A percentile compares a stretch with the other conserved stretches of the same genome.
These are phyloP conservation scores for Actenoides hombroni DNA, from an alignment of 2,113 vertebrate species.

Conservation along the genomic window DNA sequence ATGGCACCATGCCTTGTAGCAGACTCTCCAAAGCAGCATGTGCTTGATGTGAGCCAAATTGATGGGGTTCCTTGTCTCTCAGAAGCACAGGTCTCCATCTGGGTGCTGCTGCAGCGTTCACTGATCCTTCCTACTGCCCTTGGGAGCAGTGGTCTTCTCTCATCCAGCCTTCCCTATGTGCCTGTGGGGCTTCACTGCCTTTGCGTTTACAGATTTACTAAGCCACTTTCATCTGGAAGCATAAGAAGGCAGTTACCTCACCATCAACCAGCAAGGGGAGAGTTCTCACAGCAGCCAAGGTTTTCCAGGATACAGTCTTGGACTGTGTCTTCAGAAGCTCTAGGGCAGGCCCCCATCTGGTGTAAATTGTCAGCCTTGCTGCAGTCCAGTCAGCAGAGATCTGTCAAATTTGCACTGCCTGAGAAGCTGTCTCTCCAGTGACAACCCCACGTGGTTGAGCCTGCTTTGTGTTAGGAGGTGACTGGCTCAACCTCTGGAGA, in stretches of 20 bases:
- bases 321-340: not conserved
- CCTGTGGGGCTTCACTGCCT: not conserved
- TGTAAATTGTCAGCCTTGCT: not conserved
- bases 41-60: not conserved
- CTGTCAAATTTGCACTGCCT: not conserved
- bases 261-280: not conserved
- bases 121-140: not conserved
- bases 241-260: not conserved
- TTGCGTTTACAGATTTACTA: not conserved
- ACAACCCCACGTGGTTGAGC: not conserved
- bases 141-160: rapidly evolving
- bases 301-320: not conserved
- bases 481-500: not conserved
- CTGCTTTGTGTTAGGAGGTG: constrained; percentile 3
- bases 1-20: rapidly evolving
- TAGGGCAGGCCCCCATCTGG: not conserved
- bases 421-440: not conserved
- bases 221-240: rapidly evolving
- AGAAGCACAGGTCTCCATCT: not conserved
- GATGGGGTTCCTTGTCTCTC: not conserved
- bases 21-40: rapidly evolving
- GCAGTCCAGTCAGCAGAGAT: not conserved
- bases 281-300: not conserved
- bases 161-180: not conserved
- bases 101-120: not conserved